Conservation (phyloP, 1,140 invertebrate genomes). For the Uloborus diversus region DNA sequence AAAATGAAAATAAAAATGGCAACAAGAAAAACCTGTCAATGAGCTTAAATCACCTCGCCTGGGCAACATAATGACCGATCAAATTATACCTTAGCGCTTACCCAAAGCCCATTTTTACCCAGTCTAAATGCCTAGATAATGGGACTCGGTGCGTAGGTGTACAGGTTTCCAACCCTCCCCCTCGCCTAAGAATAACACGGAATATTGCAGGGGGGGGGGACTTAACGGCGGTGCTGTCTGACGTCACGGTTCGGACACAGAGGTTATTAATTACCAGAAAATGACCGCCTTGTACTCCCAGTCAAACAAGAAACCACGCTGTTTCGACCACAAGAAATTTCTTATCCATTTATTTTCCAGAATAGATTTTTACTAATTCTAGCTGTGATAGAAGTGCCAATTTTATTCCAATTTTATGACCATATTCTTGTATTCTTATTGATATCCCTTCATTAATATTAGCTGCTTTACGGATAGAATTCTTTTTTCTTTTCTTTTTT, state of each 20-base stretch:
- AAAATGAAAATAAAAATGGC: not conserved
- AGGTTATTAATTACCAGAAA: slow-evolving; percentile 42
- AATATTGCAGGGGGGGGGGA: not conserved
- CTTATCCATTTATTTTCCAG: slow-evolving; percentile 26
- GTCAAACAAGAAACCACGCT: slow-evolving; percentile 14
- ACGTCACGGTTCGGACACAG: slow-evolving; percentile 31
- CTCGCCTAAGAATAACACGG: not conserved
- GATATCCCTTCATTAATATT: slow-evolving; percentile 29
- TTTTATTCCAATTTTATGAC: slow-evolving; percentile 37
- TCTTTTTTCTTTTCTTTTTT: slow-evolving; percentile 4
- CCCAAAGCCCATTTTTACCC: slow-evolving; percentile 22
- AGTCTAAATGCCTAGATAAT: slow-evolving; percentile 40
- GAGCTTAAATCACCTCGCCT: slow-evolving; percentile 24
- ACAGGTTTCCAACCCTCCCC: not conserved
- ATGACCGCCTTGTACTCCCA: slow-evolving; percentile 23
- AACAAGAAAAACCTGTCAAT: slow-evolving; percentile 20
- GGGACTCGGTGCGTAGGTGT: slow-evolving; percentile 36
- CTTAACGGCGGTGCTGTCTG: not conserved
- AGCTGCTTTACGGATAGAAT: not conserved
- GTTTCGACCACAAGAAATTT: no score
- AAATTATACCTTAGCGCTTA: slow-evolving; percentile 38
- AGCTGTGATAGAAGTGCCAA: slow-evolving; percentile 22
- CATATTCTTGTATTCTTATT: not conserved
- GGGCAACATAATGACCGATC: slow-evolving; percentile 23
- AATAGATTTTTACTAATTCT: slow-evolving; percentile 34